Evolutionary conservation across 2,888 invertebrate species (phyloP), one percentile per base, ranked within the genome.

Genomic region (Gisinianus flammeolus): DNA sequence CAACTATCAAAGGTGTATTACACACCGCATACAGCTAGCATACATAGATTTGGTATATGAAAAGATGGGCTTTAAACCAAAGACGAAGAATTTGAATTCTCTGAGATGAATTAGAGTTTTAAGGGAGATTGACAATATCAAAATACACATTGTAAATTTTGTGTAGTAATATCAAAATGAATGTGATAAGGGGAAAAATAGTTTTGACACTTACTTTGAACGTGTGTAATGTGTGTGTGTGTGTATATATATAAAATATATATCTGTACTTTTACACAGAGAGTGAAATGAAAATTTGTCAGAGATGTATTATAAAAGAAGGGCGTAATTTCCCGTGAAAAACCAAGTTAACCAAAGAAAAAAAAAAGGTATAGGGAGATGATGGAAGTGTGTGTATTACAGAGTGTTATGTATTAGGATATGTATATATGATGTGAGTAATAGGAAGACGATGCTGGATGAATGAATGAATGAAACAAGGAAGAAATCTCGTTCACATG

Each of bases 301-400:
- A 77, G 70, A 62, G 35, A 70, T 35, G 35, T n/a, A n/a, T n/a
- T n/a, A 76, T 76, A 76, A 72, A 80, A 81, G 82, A 83, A 83
- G 82, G 83, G 83, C 82, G 83, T 83, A 82, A 83, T 82, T 81
- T 80, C 78, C 81, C 83, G 81, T 83, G 83, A 83, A 83, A 82
- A 82, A 78, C 67, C 80, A 79, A 83, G 79, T 82, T 82, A 81
- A 56, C 69, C 70, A 69, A 33, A 24, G 35, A 31, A 26, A 69
- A 67, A 2, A 30, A 26, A n/a, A 56, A 66, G 31, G 62, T 64
- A 28, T 19, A 67, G 5, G 67, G 16, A 24, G 76, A 75, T 35
- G 66, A 67, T 35, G 35, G 35, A 5, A 35, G 6, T 35, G 35
- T 35, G 12, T 35, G 12, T 35, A 35, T 35, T 35, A 35, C 35